Conservation (phyloP, 2,888 invertebrate species). For the Torymus aiolomorphi region DNA sequence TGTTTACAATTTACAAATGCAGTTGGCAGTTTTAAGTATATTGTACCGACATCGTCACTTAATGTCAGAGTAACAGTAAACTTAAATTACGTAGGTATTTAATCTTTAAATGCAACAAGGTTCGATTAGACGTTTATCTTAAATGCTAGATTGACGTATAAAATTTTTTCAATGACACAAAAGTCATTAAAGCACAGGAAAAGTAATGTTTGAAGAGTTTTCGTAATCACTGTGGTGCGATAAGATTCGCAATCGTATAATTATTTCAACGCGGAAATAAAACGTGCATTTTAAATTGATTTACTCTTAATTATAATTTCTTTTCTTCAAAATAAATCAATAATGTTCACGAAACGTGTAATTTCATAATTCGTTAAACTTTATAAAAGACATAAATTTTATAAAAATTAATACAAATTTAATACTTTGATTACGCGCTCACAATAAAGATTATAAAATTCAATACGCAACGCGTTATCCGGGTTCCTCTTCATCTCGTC, state of each 20-base stretch:
- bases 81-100: slow-evolving; percentile 41
- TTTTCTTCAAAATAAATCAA: neutral
- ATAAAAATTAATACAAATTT: neutral
- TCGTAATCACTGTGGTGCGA: slow-evolving; percentile 10
- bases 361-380: neutral
- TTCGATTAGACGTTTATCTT: slow-evolving; percentile 31
- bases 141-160: slow-evolving; percentile 24
- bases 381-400: neutral
- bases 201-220: neutral
- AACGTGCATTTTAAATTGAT: too few species aligned
- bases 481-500: too few species aligned
- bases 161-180: slow-evolving; percentile 24
- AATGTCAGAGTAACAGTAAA: slow-evolving; percentile 41
- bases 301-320: too few species aligned
- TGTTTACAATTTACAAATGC: slow-evolving; percentile 59
- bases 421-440: slow-evolving; percentile 1
- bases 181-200: slow-evolving; percentile 6
- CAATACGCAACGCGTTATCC: too few species aligned
- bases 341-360: neutral
- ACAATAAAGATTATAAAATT: neutral
- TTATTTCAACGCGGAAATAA: too few species aligned
- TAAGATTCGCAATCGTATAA: too few species aligned
- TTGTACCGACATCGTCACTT: slow-evolving; percentile 39
- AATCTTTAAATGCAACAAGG: slow-evolving; percentile 51
- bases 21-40: slow-evolving; percentile 51